A percentile compares a stretch with the other conserved stretches of the same genome.
Conservation (phyloP, 2,113 vertebrate species). For the Puffinus mauretanicus region DNA sequence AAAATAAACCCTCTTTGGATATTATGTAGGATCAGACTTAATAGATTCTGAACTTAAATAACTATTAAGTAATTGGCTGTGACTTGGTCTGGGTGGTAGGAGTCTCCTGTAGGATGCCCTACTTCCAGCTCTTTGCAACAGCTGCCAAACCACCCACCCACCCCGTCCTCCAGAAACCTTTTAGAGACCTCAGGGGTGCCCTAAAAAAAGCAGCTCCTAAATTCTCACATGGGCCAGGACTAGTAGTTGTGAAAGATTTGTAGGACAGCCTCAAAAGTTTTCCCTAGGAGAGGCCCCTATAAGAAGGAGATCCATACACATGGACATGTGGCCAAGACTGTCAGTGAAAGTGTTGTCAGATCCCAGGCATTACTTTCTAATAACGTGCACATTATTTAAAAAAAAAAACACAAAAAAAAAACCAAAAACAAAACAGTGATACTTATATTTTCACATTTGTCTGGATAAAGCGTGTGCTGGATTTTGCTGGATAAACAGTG, state of each 20-base stretch:
- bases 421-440: too few species aligned
- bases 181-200: neutral
- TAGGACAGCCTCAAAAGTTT: neutral
- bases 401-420: neutral
- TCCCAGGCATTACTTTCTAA: neutral
- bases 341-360: neutral
- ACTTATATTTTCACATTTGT: neutral
- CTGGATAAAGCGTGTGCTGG: neutral
- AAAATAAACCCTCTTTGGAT: neutral
- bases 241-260: neutral
- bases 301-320: neutral
- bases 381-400: neutral
- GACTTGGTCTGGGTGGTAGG: neutral
- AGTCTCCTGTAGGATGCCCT: neutral
- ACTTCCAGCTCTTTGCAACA: neutral
- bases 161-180: neutral
- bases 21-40: neutral
- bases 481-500: neutral
- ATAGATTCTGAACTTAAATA: neutral
- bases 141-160: neutral
- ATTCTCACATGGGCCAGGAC: neutral
- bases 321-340: fast-evolving
- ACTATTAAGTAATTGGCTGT: neutral
- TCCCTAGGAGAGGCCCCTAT: neutral
- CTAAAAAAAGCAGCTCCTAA: neutral